These are phyloP conservation scores for Noctua fimbriata DNA, from an alignment of 2,888 invertebrate species.

Conservation along the genomic window DNA sequence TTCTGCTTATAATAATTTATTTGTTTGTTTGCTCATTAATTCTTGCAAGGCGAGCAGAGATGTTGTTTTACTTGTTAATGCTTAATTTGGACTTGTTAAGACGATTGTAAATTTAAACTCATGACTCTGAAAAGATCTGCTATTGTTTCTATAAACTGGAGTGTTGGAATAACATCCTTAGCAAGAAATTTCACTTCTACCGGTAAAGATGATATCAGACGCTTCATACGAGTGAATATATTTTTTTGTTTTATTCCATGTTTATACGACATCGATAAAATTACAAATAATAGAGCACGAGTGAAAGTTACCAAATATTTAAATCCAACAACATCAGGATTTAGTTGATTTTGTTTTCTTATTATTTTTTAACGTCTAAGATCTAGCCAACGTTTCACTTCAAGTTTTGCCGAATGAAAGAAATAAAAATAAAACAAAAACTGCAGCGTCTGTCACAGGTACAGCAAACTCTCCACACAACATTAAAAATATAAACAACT, in stretches of 20 bases:
- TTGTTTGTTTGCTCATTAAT: slow-evolving; percentile 30
- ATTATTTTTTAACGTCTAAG: not conserved
- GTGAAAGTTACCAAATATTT: not conserved
- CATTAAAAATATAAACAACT: slow-evolving; percentile 3
- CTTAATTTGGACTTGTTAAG: slow-evolving; percentile 12
- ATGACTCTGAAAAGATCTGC: not conserved
- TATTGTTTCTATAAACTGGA: not conserved
- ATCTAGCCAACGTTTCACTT: not conserved
- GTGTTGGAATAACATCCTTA: not conserved
- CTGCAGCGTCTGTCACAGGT: not conserved
- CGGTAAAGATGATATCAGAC: not conserved
- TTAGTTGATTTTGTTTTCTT: not conserved
- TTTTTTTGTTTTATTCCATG: not conserved
- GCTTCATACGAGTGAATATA: not conserved
- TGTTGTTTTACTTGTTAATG: slow-evolving; percentile 13
- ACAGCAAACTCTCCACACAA: not conserved
- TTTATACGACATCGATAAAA: not conserved
- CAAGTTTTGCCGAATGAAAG: not conserved
- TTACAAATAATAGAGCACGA: not conserved
- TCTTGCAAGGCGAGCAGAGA: not conserved
- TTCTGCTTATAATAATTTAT: slow-evolving; percentile 1
- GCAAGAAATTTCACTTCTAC: not conserved
- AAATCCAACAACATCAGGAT: not conserved
- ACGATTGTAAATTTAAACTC: not conserved
- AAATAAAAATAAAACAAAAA: not conserved